Evolutionary conservation across 2,888 invertebrate genomes (phyloP).

Genomic region (Scaptomyza cyrtandrae): DNA sequence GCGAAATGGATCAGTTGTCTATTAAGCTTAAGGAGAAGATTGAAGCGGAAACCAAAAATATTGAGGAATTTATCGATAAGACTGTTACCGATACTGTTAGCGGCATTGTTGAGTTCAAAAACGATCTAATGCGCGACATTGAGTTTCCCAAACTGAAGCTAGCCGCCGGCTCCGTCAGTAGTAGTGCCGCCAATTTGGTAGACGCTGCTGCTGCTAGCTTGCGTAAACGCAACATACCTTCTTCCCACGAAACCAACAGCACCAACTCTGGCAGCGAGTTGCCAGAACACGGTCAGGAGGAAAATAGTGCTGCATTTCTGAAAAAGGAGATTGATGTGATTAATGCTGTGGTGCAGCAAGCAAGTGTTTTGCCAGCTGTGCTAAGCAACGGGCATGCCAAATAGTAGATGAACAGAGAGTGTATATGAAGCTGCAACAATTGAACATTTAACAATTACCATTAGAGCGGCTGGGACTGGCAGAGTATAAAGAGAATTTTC

Average conservation of each 20-base stretch:
- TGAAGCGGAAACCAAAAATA: conserved; percentile 84
- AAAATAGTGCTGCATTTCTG: conserved; percentile 75
- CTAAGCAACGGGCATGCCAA: conserved; percentile 85
- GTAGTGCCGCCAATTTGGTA: conserved; percentile 43
- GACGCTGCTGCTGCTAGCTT: conserved; percentile 67
- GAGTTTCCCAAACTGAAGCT: conserved; percentile 70
- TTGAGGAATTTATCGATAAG: conserved; percentile 85
- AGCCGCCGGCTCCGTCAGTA: conserved; percentile 48
- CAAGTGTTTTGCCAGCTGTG: conserved; percentile 84
- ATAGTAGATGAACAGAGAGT: conserved; percentile 66
- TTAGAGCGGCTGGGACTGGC: conserved; percentile 14
- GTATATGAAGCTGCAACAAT: conserved; percentile 22
- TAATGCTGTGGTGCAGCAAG: conserved; percentile 84
- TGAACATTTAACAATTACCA: conserved; percentile 2
- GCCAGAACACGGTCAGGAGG: conserved; percentile 41
- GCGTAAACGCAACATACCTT: conserved; percentile 81
- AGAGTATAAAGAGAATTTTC: conserved; percentile 1
- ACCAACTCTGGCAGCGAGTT: conserved; percentile 6
- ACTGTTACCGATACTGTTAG: conserved; percentile 84
- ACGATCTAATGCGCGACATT: conserved; percentile 84
- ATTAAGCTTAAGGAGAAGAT: conserved; percentile 84
- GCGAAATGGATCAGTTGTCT: conserved; percentile 84
- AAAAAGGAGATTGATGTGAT: conserved; percentile 85
- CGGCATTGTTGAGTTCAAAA: conserved; percentile 84
- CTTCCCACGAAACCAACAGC: conserved; percentile 44